Base-by-base conservation (phyloP, 2,797 vertebrate species). In the Xenentodon cancila region DNA sequence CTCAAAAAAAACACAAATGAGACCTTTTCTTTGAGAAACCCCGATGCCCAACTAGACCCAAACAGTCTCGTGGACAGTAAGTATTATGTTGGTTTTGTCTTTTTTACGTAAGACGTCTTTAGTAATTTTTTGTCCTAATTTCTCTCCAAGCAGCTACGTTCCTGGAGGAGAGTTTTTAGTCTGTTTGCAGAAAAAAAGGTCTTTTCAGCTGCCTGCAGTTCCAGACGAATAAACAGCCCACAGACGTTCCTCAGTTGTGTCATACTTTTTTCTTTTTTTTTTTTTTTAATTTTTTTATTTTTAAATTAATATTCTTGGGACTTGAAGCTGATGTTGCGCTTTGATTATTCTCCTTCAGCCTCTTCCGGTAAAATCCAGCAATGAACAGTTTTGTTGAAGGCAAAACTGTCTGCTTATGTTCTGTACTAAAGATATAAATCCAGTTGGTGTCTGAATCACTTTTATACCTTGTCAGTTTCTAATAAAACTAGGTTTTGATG, bases 1-100 rank as follows among this genome's bases (percentile, higher is more conserved):
- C 70, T 91, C 42, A 87, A 93, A 79, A 91, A 92, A 84, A 92
- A 95, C 60, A 87, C 91, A 74, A 95, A 92, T 68, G 91, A 92
- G 71, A 96, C 93, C 80, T 63, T 94, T 54, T 89, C 91, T 15
- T 79, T 84, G 47, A 90, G 87, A 51, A 91, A 93, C 69, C 89
- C 94, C 64, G 89, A 94, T 46, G 91, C 91, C 0, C 79, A 93
- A 53, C 88, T 92, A 69, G 88, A 94, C 51, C 89, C 92, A 72
- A 89, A 90, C 68, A 76, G 86, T 84, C 86, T 92, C 73, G 89
- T 93, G 73, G 93, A 95, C 78, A 81, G 94, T 95, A 86, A 70
- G 76, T 34, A 48, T 54, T 13, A 32, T 12, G 16, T 13, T 19
- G 19, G 22, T 50, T 37, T 37, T 37, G 12, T 37, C 34, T 37